Evolutionary conservation across 2,797 vertebrate genomes (phyloP).

Genomic region (Sebastes goodei): DNA sequence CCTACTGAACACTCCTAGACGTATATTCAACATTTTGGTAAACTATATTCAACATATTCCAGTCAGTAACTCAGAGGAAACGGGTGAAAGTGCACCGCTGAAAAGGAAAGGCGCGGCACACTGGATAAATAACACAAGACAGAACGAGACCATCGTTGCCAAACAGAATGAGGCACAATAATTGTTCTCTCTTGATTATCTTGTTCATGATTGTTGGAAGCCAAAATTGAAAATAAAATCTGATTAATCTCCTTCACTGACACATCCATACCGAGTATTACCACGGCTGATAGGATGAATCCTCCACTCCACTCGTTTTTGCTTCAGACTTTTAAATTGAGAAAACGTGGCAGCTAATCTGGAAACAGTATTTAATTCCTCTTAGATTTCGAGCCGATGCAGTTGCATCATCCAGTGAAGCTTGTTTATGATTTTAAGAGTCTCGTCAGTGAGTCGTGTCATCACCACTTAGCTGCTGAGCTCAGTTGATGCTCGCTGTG

Average conservation of each 20-base stretch:
- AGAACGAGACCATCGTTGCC: too few relatives aligned
- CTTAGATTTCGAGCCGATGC: not conserved
- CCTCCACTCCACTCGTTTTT: not conserved
- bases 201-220: too few relatives aligned
- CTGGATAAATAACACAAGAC: too few relatives aligned
- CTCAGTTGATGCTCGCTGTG: not conserved
- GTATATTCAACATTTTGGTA: not conserved
- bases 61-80: not conserved
- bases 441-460: constrained; percentile 1
- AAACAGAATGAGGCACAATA: too few relatives aligned
- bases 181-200: too few relatives aligned
- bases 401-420: not conserved
- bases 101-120: too few relatives aligned
- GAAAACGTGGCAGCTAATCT: constrained; percentile 16
- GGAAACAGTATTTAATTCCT: not conserved
- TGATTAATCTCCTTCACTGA: not conserved
- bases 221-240: too few relatives aligned
- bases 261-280: not conserved
- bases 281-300: not conserved
- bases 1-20: too few relatives aligned
- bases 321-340: not conserved
- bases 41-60: not conserved
- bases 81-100: too few relatives aligned
- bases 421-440: not conserved
- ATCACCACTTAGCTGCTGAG: not conserved